phyloP scores from a whole-genome alignment of 2,888 invertebrate species.

The Pristionchus fissidentatus region DNA sequence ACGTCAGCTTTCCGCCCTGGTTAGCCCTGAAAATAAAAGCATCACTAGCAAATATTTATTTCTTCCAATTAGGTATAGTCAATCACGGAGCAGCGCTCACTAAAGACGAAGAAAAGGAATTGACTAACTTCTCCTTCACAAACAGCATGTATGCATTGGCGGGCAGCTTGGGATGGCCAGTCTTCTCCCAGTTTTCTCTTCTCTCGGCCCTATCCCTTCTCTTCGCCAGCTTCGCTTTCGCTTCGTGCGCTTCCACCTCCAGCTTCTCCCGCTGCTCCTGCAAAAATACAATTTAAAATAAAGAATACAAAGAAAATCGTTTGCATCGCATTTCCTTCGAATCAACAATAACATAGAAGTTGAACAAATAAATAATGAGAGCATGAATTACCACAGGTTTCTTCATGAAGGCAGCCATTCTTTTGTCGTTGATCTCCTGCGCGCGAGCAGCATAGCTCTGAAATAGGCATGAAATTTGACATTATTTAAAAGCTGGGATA shows the following conservation, averaged over 20 bases:
- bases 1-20: neutral
- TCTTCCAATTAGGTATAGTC: neutral
- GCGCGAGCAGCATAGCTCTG: slow-evolving; percentile 4
- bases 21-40: neutral
- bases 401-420: slow-evolving; percentile 38
- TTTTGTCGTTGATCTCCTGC: slow-evolving; percentile 37
- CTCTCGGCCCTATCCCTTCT: slow-evolving; percentile 30
- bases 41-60: neutral
- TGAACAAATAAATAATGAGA: neutral
- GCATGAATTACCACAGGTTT: slow-evolving; percentile 5
- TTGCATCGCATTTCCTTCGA: neutral
- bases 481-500: too few relatives aligned
- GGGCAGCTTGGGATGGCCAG: slow-evolving; percentile 50
- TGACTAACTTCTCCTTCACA: slow-evolving; percentile 49
- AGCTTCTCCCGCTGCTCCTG: neutral
- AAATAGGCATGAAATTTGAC: neutral
- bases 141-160: slow-evolving; percentile 46
- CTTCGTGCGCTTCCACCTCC: slow-evolving; percentile 37
- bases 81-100: too few relatives aligned
- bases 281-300: neutral
- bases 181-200: slow-evolving; percentile 49
- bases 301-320: neutral
- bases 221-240: slow-evolving; percentile 20
- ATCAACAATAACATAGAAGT: neutral
- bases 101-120: too few relatives aligned